phyloP scores from a whole-genome alignment of 2,797 vertebrate species.

The Squalus acanthias region DNA sequence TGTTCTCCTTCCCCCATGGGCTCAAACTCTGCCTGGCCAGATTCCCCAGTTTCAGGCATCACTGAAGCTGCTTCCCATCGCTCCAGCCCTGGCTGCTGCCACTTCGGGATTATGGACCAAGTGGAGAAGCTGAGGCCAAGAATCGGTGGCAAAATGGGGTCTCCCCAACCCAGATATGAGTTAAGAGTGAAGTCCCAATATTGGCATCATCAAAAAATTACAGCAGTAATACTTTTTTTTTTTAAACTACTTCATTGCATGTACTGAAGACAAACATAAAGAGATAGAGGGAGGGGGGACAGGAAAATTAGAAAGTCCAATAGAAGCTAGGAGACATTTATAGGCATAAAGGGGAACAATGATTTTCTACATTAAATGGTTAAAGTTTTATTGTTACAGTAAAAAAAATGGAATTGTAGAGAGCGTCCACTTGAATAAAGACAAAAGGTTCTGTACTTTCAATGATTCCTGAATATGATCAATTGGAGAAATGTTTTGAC shows the following conservation, averaged over 20 bases:
- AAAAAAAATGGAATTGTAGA: neutral
- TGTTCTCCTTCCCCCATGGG: neutral
- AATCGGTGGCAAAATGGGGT: neutral
- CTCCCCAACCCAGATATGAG: neutral
- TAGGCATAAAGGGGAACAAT: too few species aligned
- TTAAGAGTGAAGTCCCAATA: neutral
- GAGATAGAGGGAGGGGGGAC: neutral
- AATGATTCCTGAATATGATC: neutral
- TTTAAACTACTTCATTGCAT: neutral
- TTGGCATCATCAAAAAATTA: neutral
- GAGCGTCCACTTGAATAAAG: neutral
- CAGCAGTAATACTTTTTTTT: neutral
- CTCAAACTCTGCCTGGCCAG: neutral
- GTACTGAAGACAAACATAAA: neutral
- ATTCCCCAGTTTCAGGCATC: neutral
- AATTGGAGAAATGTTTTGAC: neutral
- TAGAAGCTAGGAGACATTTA: neutral
- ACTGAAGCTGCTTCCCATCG: neutral
- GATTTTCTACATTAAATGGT: neutral
- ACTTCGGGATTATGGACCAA: neutral
- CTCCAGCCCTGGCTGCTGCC: neutral
- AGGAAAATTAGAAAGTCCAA: neutral
- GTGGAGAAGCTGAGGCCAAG: neutral
- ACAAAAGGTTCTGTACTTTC: neutral
- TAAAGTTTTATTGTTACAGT: neutral